A percentile compares a stretch with the other conserved stretches of the same genome.
These are phyloP conservation scores for Troides helena DNA, from an alignment of 2,888 invertebrate species.

Conservation along the genomic window DNA sequence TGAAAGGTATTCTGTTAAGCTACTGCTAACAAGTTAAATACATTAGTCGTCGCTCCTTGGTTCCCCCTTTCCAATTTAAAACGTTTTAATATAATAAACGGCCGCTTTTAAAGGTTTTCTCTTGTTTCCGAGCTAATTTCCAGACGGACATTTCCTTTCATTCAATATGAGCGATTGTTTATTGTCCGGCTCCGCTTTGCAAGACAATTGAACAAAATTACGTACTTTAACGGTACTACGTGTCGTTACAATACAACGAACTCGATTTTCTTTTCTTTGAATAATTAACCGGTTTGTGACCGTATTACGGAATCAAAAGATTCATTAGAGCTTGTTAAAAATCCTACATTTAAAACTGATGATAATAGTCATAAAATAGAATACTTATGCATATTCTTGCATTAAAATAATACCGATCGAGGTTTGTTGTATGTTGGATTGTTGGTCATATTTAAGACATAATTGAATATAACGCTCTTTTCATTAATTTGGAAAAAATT, in stretches of 20 bases:
- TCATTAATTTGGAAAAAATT: too few species aligned
- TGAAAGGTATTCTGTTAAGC: conserved; percentile 40
- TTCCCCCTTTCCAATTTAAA: conserved; percentile 60
- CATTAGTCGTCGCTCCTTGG: conserved; percentile 55
- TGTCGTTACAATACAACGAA: conserved; percentile 40
- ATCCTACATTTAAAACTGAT: not conserved
- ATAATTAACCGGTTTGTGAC: conserved; percentile 24
- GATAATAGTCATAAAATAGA: not conserved
- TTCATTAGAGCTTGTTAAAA: not conserved
- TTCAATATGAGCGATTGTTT: conserved; percentile 80
- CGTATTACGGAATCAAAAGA: conserved; percentile 8
- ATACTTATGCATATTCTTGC: too few species aligned
- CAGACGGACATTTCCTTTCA: conserved; percentile 78
- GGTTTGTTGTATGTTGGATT: too few species aligned
- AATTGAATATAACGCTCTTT: too few species aligned
- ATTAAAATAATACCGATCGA: too few species aligned
- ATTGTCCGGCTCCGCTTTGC: conserved; percentile 68
- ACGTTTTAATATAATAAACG: conserved; percentile 73
- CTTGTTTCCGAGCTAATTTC: conserved; percentile 77
- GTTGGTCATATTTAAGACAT: too few species aligned
- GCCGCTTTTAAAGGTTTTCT: conserved; percentile 73
- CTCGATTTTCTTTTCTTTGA: conserved; percentile 34
- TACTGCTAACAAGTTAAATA: conserved; percentile 58
- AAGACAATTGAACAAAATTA: conserved; percentile 74
- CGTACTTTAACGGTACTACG: conserved; percentile 62